Evolutionary conservation across 2,888 invertebrate species (phyloP).

Genomic region (Cartodere bifasciata): DNA sequence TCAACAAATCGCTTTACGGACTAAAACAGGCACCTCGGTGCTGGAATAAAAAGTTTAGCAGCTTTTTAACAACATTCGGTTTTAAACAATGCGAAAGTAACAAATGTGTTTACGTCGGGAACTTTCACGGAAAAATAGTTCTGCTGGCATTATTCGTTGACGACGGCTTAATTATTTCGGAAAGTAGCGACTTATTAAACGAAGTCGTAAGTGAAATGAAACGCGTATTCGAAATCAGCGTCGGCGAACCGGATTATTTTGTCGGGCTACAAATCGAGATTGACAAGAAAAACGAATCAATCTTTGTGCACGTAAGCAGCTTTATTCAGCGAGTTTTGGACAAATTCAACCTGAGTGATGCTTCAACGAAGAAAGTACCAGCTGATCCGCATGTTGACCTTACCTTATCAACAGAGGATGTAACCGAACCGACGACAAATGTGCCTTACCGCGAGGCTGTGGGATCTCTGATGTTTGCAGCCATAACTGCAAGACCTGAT

Average conservation of each 20-base stretch:
- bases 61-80: too few species aligned
- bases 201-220: neutral
- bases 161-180: constrained; percentile 21
- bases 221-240: constrained; percentile 8
- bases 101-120: too few species aligned
- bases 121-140: too few species aligned
- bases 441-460: constrained; percentile 15
- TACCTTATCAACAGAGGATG: too few species aligned
- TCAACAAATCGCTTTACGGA: too few species aligned
- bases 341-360: too few species aligned
- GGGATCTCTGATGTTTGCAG: constrained; percentile 15
- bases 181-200: constrained; percentile 3
- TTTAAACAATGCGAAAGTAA: too few species aligned
- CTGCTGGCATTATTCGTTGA: constrained; percentile 16
- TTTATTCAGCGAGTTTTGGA: constrained; percentile 9
- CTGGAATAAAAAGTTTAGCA: too few species aligned
- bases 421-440: too few species aligned
- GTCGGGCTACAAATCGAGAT: constrained; percentile 12
- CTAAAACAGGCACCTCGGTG: too few species aligned
- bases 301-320: constrained; percentile 8
- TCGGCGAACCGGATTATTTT: constrained; percentile 4
- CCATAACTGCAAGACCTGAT: constrained; percentile 15
- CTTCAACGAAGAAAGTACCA: too few species aligned
- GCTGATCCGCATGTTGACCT: too few species aligned
- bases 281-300: constrained; percentile 3